A percentile compares a stretch with the other conserved stretches of the same genome.
phyloP scores from a whole-genome alignment of 1,140 invertebrate species.

The Drosophila malerkotliana region DNA sequence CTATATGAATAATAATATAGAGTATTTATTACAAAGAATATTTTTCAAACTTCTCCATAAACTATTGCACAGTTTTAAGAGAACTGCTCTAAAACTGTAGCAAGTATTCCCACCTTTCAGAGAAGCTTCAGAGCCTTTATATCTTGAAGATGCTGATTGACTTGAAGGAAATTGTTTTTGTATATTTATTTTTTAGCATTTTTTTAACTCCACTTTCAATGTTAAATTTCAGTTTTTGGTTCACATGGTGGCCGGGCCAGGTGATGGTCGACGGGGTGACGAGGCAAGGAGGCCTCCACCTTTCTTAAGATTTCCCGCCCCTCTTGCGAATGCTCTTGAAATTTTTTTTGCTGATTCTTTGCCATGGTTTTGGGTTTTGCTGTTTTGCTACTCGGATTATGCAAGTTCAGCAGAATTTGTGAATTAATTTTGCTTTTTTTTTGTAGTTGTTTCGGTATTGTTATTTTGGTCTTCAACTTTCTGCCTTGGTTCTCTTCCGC shows the following conservation, averaged over 20 bases:
- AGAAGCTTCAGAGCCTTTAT: too few species aligned
- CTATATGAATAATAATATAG: too few species aligned
- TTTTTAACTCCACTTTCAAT: conserved; percentile 44
- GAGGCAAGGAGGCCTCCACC: too few species aligned
- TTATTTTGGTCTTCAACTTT: conserved; percentile 32
- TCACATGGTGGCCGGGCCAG: conserved; percentile 20
- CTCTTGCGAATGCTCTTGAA: conserved; percentile 33
- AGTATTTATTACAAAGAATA: too few species aligned
- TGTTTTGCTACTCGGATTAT: conserved; percentile 48
- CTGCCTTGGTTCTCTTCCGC: conserved; percentile 27
- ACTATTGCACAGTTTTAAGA: not conserved
- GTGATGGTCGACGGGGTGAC: too few species aligned
- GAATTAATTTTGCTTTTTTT: conserved; percentile 30
- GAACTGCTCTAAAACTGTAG: not conserved
- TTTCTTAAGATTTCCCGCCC: conserved; percentile 17
- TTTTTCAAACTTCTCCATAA: not conserved
- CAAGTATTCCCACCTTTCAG: too few species aligned
- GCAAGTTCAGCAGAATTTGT: conserved; percentile 64
- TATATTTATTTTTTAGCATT: conserved; percentile 1
- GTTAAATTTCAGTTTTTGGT: conserved; percentile 41
- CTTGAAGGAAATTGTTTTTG: conserved; percentile 5
- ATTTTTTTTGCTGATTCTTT: conserved; percentile 56
- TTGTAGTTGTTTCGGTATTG: conserved; percentile 25
- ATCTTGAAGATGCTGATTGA: conserved; percentile 11
- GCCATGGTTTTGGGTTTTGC: not conserved